phyloP scores from a whole-genome alignment of 2,113 vertebrate genomes.

The Tachycineta bicolor region DNA sequence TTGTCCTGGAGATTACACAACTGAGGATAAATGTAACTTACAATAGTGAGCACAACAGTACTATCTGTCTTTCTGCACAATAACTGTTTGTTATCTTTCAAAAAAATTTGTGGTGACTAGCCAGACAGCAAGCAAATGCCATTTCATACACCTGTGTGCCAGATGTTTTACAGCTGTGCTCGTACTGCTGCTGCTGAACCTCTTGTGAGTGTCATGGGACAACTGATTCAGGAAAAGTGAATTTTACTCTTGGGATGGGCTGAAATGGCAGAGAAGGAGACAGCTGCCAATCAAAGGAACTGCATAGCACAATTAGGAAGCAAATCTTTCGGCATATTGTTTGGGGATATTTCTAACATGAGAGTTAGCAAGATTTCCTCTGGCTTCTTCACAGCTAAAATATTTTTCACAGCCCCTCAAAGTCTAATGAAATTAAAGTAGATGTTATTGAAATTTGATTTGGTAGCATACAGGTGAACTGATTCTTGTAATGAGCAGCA shows the following conservation, averaged over 20 bases:
- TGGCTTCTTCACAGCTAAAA: neutral
- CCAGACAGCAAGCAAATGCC: slow-evolving; percentile 41
- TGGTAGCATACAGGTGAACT: neutral
- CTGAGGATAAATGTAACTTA: neutral
- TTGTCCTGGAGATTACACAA: neutral
- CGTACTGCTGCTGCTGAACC: neutral
- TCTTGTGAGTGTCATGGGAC: neutral
- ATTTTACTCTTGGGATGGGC: neutral
- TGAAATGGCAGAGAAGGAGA: neutral
- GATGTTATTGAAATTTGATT: neutral
- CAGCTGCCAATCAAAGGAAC: neutral
- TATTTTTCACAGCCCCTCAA: neutral
- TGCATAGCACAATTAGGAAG: neutral
- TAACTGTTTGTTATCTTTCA: slow-evolving; percentile 30
- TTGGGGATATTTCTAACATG: neutral
- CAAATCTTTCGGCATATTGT: neutral
- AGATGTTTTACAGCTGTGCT: slow-evolving; percentile 39
- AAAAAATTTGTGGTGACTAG: neutral
- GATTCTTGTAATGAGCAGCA: neutral
- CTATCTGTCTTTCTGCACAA: neutral
- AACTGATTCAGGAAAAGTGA: neutral
- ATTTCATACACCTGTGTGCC: slow-evolving; percentile 40
- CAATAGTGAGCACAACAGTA: neutral
- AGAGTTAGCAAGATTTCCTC: neutral
- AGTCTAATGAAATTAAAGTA: neutral